Percentiles rank a stretch among this genome's conserved stretches.
These are phyloP conservation scores for Schizopygopsis malacanthus DNA, from an alignment of 2,797 vertebrate species.

Conservation along the genomic window DNA sequence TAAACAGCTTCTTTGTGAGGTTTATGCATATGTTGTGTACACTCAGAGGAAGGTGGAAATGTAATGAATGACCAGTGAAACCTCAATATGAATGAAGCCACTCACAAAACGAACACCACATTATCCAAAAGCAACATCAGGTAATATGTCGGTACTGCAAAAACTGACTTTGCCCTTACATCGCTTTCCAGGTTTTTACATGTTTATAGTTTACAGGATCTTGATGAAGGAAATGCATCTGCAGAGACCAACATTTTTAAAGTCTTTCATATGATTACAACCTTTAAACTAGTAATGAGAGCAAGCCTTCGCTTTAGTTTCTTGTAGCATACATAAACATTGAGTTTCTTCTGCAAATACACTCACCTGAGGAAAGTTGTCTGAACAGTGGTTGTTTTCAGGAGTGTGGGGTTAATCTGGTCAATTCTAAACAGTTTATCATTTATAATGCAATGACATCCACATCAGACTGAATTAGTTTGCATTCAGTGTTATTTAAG, in stretches of 20 bases:
- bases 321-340: neutral
- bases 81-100: conserved; percentile 33
- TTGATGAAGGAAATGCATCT: conserved; percentile 28
- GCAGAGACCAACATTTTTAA: neutral
- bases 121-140: conserved; percentile 38
- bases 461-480: neutral
- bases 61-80: conserved; percentile 6
- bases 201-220: conserved; percentile 29
- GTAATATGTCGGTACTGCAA: neutral
- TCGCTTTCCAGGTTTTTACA: conserved; percentile 23
- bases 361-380: neutral
- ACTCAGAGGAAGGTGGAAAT: neutral
- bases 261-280: neutral
- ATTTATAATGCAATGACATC: neutral
- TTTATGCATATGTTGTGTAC: conserved; percentile 25
- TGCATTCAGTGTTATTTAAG: neutral
- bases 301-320: neutral
- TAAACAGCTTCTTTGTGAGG: conserved; percentile 47
- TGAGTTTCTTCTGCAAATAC: conserved; percentile 6
- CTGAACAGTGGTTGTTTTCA: neutral
- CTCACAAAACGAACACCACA: neutral
- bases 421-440: neutral
- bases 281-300: conserved; percentile 14
- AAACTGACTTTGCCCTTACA: conserved; percentile 26
- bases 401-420: neutral